Conservation (phyloP, 2,113 vertebrate genomes). For the Eonycteris spelaea region DNA sequence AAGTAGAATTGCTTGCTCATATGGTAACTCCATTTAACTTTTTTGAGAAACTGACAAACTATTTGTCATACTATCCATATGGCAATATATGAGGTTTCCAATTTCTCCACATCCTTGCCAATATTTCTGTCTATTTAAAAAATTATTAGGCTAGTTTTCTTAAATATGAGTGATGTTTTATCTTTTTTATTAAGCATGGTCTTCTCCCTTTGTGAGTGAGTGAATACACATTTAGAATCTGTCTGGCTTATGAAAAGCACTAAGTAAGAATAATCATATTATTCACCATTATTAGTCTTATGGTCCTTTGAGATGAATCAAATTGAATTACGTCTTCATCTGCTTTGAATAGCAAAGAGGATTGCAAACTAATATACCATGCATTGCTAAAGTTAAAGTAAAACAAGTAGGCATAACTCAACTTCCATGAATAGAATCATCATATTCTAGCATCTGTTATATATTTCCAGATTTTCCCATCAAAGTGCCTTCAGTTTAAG, state of each 20-base stretch:
- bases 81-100: background rate
- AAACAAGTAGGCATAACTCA: background rate
- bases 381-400: background rate
- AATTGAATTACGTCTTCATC: background rate
- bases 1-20: background rate
- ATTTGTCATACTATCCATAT: background rate
- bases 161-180: background rate
- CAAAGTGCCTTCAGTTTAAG: background rate
- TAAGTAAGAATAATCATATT: background rate
- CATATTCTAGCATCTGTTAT: background rate
- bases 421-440: background rate
- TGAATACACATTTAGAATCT: background rate
- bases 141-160: background rate
- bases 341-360: background rate
- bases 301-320: background rate
- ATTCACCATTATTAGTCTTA: background rate
- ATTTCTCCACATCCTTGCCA: background rate
- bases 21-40: background rate
- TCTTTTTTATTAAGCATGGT: background rate
- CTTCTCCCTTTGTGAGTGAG: background rate
- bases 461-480: background rate
- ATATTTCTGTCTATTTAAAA: background rate
- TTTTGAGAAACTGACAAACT: background rate
- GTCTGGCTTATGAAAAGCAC: background rate
- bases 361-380: background rate